Percentiles rank a stretch among this genome's conserved stretches.
Conservation (phyloP, 2,797 vertebrate genomes). For the Adelosebastes latens region DNA sequence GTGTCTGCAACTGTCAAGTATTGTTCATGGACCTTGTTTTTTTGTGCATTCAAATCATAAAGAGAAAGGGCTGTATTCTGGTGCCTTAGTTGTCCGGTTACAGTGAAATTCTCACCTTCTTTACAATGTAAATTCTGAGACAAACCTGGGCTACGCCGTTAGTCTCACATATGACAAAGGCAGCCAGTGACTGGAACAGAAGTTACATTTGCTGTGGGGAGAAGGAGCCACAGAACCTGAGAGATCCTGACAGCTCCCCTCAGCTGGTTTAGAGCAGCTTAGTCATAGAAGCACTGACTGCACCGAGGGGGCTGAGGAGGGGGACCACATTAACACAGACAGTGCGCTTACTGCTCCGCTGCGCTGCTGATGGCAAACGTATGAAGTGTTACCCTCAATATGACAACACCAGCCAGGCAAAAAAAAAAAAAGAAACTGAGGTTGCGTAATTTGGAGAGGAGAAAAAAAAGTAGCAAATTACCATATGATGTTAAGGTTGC, state of each 20-base stretch:
- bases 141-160: conserved; percentile 3
- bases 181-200: conserved; percentile 25
- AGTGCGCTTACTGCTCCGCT: conserved; percentile 41
- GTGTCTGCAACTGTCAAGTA: neutral
- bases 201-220: conserved; percentile 21
- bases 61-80: neutral
- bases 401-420: conserved; percentile 5
- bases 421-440: neutral
- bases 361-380: conserved; percentile 34
- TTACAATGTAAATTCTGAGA: neutral
- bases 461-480: conserved; percentile 10
- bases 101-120: neutral
- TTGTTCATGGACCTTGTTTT: neutral
- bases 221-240: conserved; percentile 29
- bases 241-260: conserved; percentile 48
- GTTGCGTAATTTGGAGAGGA: neutral
- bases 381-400: conserved; percentile 13
- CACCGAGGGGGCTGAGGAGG: neutral
- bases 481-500: neutral
- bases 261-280: conserved; percentile 59
- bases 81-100: neutral
- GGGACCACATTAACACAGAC: conserved; percentile 42
- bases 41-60: neutral
- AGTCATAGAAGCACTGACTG: conserved; percentile 39
- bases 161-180: conserved; percentile 18